A percentile compares a stretch with the other conserved stretches of the same genome.
Conservation (phyloP, 2,113 vertebrate species). For the Bambusicola thoracicus region DNA sequence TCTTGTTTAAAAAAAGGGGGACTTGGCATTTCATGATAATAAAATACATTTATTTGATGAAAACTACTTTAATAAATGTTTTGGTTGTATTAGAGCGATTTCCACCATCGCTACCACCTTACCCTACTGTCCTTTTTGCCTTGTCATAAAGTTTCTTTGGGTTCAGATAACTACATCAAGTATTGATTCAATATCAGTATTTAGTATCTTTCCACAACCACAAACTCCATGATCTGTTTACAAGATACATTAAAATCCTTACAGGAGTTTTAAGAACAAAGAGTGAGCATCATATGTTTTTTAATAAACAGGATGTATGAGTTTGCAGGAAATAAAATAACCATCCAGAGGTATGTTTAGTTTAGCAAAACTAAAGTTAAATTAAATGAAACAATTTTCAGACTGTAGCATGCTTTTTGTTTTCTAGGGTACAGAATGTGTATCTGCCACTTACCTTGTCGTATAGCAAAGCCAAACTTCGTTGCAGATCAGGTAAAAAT, state of each 20-base stretch:
- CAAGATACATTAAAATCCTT: background rate
- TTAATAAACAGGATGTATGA: background rate
- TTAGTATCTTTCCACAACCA: background rate
- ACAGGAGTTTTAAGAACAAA: background rate
- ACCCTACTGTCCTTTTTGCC: rapidly evolving
- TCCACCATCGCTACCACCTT: background rate
- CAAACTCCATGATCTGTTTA: background rate
- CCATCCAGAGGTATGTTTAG: background rate
- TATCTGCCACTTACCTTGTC: slow-evolving; percentile 94
- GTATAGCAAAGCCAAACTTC: slow-evolving; percentile 83
- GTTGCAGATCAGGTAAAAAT: slow-evolving; percentile 84
- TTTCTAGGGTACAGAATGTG: slow-evolving; percentile 93
- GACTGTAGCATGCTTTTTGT: background rate
- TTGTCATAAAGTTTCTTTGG: background rate
- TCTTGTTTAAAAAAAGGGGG: background rate
- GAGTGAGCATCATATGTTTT: background rate
- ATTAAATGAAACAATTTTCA: background rate
- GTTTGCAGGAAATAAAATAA: background rate
- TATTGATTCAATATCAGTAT: background rate
- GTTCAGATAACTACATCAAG: background rate
- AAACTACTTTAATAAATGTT: background rate
- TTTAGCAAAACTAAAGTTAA: background rate
- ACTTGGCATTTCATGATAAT: background rate
- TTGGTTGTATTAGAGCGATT: background rate
- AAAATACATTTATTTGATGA: background rate